Evolutionary conservation across 2,113 vertebrate genomes (phyloP).

Genomic region (Podilymbus podiceps): DNA sequence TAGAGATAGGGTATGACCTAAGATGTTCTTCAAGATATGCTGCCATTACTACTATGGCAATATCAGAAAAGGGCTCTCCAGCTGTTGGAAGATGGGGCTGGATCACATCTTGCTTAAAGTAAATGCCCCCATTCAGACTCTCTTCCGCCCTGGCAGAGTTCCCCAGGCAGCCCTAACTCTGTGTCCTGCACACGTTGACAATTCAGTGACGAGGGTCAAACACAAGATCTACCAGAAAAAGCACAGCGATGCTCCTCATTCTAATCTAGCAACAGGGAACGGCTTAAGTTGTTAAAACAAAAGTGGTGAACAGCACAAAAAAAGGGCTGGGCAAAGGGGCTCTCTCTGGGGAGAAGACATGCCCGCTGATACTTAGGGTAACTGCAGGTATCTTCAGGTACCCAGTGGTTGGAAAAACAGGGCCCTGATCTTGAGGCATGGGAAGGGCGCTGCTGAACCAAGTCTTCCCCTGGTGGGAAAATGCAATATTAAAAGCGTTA

Average conservation of each 20-base stretch:
- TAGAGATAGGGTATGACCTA: background rate
- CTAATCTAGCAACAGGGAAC: background rate
- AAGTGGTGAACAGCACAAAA: background rate
- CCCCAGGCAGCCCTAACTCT: background rate
- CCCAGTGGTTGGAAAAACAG: background rate
- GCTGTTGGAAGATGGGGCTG: background rate
- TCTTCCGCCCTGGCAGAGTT: background rate
- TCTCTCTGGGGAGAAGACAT: background rate
- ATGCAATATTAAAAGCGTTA: background rate
- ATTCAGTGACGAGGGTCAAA: background rate
- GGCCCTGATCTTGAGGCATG: background rate
- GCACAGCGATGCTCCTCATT: background rate
- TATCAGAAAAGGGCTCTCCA: background rate
- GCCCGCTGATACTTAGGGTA: background rate
- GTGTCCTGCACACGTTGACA: background rate
- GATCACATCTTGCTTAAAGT: background rate
- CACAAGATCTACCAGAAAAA: background rate
- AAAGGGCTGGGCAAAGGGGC: background rate
- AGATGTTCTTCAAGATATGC: background rate
- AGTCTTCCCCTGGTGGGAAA: background rate
- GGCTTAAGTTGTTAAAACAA: background rate
- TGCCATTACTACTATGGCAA: background rate
- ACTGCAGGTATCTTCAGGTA: background rate
- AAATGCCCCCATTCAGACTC: background rate
- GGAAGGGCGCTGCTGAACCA: background rate